Base-by-base conservation (phyloP, 1,140 invertebrate species). In the Nilaparvata lugens region DNA sequence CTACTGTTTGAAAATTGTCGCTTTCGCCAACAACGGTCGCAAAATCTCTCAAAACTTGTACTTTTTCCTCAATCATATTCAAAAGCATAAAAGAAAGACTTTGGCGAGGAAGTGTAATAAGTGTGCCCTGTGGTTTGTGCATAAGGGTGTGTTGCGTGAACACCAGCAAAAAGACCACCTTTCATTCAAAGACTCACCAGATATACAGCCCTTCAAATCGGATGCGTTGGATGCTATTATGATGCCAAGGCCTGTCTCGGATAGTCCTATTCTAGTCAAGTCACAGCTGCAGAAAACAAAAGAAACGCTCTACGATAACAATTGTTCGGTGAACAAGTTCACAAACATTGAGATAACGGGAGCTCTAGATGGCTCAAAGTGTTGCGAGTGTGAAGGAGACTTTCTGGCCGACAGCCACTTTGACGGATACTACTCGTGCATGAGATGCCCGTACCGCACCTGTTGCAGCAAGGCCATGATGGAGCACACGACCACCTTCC, bases 381-480 rank as follows among this genome's bases (percentile, higher is more conserved):
- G 86, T 67, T 79, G 84, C 56, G 86, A 88, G 70, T 89, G 86
- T 67, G 81, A 84, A 65, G 78, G 78, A n/a, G 78, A 81, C 38
- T 75, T 88, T 18, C 78, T 81, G 14, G 76, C 76, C 62, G 73
- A 81, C 16, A 76, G 82, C 64, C 85, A 88, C 74, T 89, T 84
- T 73, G 76, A 83, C 1, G 86, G 87, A 0, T 79, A 81, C 69
- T 78, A 85, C 62, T 80, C 74, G 59, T 93, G 89, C 71, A 79
- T 79, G 43, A 84, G 86, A 61, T 93, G 89, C 68, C 79, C 83
- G 62, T 93, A 84, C 69, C 78, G 82, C 52, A 88, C 87, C 4
- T 85, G 83, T 59, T 92, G 89, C 71, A 82, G 82, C 71, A 79
- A 81, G 58, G 85, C 86, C 0, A 85, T 89, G 75, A 77, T 83